Evolutionary conservation across 2,797 vertebrate genomes (phyloP), one percentile per base, ranked within the genome.

Genomic region (Podargus strigoides): DNA sequence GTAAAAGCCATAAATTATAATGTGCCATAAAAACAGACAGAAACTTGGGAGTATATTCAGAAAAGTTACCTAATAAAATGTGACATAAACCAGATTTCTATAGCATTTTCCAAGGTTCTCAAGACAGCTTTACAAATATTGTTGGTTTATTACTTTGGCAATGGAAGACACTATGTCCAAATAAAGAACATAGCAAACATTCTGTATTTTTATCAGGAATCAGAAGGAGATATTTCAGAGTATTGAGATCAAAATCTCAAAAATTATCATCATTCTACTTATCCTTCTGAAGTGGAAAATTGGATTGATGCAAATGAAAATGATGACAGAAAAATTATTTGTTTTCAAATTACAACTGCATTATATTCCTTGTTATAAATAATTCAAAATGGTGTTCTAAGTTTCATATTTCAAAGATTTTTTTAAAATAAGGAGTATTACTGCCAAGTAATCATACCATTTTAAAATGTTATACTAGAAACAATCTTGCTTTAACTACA

Each of bases 11-110:
- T 93, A 70, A 83, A 91, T 87, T 68, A 77, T 46, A 56, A 56
- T 17, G 41, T 41, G 7, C 17, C 22, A 7, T 85, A 68, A 91
- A 90, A 82, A 77, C 15, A 83, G 72, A 70, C 52, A 47, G 55
- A 24, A 91, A 83, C 60, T 49, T 80, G 55, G 5, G 34, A 34
- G 8, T 63, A 60, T 89, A 77, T 91, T 85, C 75, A 83, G 44
- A 60, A 89, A 90, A 91, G 78, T 67, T 62, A 85, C 49, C 56
- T 85, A 92, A 85, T 87, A 93, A 93, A 92, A 85, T 50, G 24
- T 79, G 68, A 87, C 50, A 50, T 80, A 80, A 89, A 90, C 66
- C 50, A 90, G 64, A 53, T 66, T 90, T 87, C 75, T 85, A 1
- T 87, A 72, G 53, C 2, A 39, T 78, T 78, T 94, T 68, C 68